Evolutionary conservation across 2,797 vertebrate genomes (phyloP).

Genomic region (Otus scops): DNA sequence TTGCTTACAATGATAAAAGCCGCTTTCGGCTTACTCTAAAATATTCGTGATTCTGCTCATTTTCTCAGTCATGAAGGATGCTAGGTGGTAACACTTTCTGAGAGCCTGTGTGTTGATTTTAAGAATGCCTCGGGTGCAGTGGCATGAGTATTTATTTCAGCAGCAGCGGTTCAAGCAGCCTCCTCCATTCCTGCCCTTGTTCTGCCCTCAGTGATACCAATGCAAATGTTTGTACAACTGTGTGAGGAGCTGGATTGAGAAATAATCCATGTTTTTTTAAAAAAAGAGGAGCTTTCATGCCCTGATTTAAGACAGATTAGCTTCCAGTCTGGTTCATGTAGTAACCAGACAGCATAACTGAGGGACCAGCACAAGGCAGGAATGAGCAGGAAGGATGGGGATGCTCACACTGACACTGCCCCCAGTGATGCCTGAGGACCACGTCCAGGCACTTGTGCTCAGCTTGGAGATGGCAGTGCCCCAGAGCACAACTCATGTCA

Average conservation of each 20-base stretch:
- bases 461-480: neutral
- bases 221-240: conserved; percentile 41
- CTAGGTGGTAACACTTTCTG: neutral
- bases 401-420: neutral
- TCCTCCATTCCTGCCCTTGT: conserved; percentile 25
- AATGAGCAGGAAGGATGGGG: neutral
- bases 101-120: conserved; percentile 24
- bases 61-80: neutral
- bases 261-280: neutral
- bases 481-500: neutral
- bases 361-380: neutral
- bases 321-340: neutral
- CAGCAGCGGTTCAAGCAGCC: neutral
- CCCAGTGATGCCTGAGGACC: neutral
- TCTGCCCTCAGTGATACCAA: conserved; percentile 22
- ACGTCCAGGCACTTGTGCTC: neutral
- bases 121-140: neutral
- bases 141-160: conserved; percentile 24
- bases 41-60: conserved; percentile 4
- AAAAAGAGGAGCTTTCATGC: neutral
- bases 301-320: neutral
- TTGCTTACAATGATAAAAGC: conserved; percentile 35
- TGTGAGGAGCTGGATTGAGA: neutral
- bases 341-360: neutral
- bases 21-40: conserved; percentile 7